A percentile compares a stretch with the other conserved stretches of the same genome.
phyloP scores from a whole-genome alignment of 1,140 invertebrate species.

The Drosophila athabasca region DNA sequence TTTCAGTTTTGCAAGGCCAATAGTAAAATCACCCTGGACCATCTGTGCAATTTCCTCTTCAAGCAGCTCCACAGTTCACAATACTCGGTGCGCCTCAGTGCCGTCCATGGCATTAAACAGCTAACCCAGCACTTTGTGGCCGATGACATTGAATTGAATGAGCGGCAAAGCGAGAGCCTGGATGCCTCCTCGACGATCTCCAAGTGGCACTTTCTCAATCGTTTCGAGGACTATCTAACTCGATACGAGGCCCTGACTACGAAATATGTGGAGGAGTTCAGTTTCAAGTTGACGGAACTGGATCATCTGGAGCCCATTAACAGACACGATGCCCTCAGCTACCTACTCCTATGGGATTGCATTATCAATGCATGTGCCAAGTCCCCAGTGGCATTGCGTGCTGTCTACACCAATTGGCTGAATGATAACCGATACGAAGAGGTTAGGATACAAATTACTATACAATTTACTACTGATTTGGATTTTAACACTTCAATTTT shows the following conservation, averaged over 20 bases:
- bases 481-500: slow-evolving; percentile 50
- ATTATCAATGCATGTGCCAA: slow-evolving; percentile 88
- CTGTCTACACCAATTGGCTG: slow-evolving; percentile 88
- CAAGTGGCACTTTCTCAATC: slow-evolving; percentile 84
- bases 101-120: slow-evolving; percentile 55
- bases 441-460: slow-evolving; percentile 37
- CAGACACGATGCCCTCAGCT: slow-evolving; percentile 80
- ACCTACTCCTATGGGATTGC: slow-evolving; percentile 90
- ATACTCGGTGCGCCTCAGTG: slow-evolving; percentile 57
- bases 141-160: slow-evolving; percentile 68
- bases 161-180: slow-evolving; percentile 62
- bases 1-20: slow-evolving; percentile 67
- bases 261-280: slow-evolving; percentile 77
- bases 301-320: slow-evolving; percentile 69
- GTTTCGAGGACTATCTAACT: slow-evolving; percentile 85
- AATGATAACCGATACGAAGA: slow-evolving; percentile 84
- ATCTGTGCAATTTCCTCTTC: slow-evolving; percentile 75
- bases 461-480: slow-evolving; percentile 49
- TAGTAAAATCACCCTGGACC: slow-evolving; percentile 55
- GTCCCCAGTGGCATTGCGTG: slow-evolving; percentile 88
- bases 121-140: slow-evolving; percentile 68
- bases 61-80: slow-evolving; percentile 59
- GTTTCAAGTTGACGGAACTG: slow-evolving; percentile 75
- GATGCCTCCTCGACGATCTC: slow-evolving; percentile 34
- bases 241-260: slow-evolving; percentile 62